Evolutionary conservation across 2,888 invertebrate species (phyloP).

Genomic region (Leucoptera coffeella): DNA sequence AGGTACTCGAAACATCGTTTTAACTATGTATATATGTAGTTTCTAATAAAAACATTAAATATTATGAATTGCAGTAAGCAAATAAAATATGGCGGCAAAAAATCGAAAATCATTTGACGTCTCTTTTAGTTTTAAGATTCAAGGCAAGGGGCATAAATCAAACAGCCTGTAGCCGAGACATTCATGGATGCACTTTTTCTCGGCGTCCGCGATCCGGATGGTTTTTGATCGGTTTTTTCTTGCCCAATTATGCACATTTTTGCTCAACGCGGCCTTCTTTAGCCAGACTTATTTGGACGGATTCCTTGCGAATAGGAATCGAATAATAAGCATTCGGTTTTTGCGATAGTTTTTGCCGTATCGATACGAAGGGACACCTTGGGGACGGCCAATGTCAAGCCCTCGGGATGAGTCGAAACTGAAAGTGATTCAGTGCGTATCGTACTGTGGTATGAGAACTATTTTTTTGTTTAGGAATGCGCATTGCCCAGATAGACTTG

Average conservation of each 20-base stretch:
- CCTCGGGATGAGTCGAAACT: background rate
- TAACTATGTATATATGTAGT: constrained; percentile 15
- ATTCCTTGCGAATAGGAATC: constrained; percentile 51
- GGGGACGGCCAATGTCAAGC: background rate
- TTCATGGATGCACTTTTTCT: constrained; percentile 45
- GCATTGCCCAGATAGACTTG: too few species aligned
- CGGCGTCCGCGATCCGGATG: constrained; percentile 43
- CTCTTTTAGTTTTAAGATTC: constrained; percentile 9
- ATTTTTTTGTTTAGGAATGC: constrained; percentile 13
- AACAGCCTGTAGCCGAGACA: too few species aligned
- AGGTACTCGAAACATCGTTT: too few species aligned
- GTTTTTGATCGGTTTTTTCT: constrained; percentile 46
- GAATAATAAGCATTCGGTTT: constrained; percentile 23
- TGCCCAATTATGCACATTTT: constrained; percentile 51
- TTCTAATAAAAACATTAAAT: too few species aligned
- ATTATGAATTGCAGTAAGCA: too few species aligned
- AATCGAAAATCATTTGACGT: background rate
- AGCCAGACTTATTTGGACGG: constrained; percentile 30
- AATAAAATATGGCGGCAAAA: too few species aligned
- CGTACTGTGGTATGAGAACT: background rate
- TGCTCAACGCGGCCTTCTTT: constrained; percentile 26
- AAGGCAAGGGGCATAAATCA: too few species aligned
- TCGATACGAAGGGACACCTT: constrained; percentile 23
- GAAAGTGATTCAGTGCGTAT: background rate
- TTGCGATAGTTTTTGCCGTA: constrained; percentile 41